Base-by-base conservation (phyloP, 2,888 invertebrate genomes). In the Caenorhabditis panamensis region DNA sequence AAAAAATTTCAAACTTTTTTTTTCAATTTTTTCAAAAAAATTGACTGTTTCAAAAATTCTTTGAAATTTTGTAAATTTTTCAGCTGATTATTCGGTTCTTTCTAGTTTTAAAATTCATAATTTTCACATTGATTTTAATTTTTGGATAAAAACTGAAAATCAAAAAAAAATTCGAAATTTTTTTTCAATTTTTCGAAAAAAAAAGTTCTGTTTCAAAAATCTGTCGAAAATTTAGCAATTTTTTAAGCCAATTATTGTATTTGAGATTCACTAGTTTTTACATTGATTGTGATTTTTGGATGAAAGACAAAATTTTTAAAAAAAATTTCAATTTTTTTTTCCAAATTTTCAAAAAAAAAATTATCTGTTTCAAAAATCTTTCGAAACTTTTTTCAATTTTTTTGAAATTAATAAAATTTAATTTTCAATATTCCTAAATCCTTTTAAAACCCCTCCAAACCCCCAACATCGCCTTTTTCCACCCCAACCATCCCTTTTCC, bases 371-470 rank as follows among this genome's bases (percentile, higher is more conserved):
- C 41, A 36, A 36, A 11, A 36, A 36, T 36, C 36, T 36, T 36
- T 11, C 36, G 18, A 26, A 56, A 56, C 6, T 56, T 56, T 56
- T 24, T n/a, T n/a, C 22, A 20, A 31, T 13, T 56, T 56, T 56
- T 36, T 18, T 18, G 22, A 51, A 51, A 51, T 51, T 13, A 5
- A 51, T 20, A 51, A 51, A 51, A n/a, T 47, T 47, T 11, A 51
- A 51, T n/a, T 51, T 51, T 20, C 5, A 51, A 36, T 8, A 36
- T 36, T 36, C 11, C 11, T 36, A 51, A 18, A 51, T 51, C 22
- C 22, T 22, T 51, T 13, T 51, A 36, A 49, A 49, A 18, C 20
- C 16, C 24, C 37, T 41, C 59, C 9, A 9, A 16, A 53, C n/a
- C 28, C 20, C 31, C 31, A n/a, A 18, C n/a, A n/a, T 31, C 18